These are phyloP conservation scores for Paramisgurnus dabryanus DNA, from an alignment of 2,113 vertebrate genomes.

Conservation along the genomic window DNA sequence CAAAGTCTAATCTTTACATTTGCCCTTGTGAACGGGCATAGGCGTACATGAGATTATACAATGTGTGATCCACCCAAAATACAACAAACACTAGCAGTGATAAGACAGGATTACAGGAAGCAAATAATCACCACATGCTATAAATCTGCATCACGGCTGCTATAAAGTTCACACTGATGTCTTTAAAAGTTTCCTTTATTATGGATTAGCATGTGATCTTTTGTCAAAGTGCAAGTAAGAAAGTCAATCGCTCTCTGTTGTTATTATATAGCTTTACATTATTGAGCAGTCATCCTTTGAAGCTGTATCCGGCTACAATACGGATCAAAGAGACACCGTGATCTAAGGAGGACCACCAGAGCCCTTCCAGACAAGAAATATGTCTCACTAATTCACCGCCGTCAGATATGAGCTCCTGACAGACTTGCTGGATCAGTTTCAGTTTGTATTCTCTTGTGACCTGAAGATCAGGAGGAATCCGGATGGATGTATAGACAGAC, in stretches of 20 bases:
- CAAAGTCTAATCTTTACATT: not conserved
- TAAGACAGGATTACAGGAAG: slow-evolving; percentile 3
- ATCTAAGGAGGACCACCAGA: slow-evolving; percentile 65
- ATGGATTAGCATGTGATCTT: no score
- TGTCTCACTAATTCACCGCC: slow-evolving; percentile 66
- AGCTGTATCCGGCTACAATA: slow-evolving; percentile 69
- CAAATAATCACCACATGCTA: not conserved
- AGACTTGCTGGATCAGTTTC: slow-evolving; percentile 21
- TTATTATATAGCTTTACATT: slow-evolving; percentile 35
- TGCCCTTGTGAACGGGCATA: slow-evolving; percentile 23
- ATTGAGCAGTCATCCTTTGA: slow-evolving; percentile 63
- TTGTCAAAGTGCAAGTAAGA: not conserved
- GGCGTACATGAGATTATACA: not conserved
- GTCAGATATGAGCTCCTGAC: slow-evolving; percentile 24
- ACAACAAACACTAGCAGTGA: slow-evolving; percentile 14
- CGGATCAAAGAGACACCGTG: slow-evolving; percentile 67
- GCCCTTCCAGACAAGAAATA: slow-evolving; percentile 67
- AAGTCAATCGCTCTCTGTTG: not conserved
- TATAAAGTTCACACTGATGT: not conserved
- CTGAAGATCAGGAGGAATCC: slow-evolving; percentile 2
- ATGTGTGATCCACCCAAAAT: slow-evolving; percentile 27
- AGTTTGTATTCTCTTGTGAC: slow-evolving; percentile 20
- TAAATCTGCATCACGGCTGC: not conserved
- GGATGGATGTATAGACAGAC: not conserved
- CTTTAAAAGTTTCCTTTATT: no score